Evolutionary conservation across 2,113 vertebrate genomes (phyloP), one percentile per base, ranked within the genome.

Genomic region (Triplophysa dalaica): DNA sequence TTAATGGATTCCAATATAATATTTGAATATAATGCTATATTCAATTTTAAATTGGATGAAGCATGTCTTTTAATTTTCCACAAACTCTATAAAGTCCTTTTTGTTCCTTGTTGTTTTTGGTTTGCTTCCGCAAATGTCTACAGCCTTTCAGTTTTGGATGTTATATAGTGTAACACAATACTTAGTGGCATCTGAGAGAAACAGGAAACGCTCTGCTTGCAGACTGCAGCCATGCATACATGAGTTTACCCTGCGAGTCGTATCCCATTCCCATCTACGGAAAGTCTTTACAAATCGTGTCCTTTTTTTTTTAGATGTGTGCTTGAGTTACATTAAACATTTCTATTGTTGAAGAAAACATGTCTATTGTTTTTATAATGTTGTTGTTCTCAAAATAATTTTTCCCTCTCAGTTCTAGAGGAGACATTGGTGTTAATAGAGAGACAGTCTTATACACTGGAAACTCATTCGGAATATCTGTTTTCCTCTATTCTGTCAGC

Each of bases 351-450:
- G 64, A 54, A 62, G 5, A 22, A 70, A 29, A 1, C 21, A 33
- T 33, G 11, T 19, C n/a, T 65, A 3, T 45, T 45, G 43, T 45
- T 45, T 12, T 45, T 21, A 68, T 17, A 24, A 29, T 12, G 48
- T 66, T 78, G 29, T 43, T 58, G 7, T 26, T 62, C 41, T 81
- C 22, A 22, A 66, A 58, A 12, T 63, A 14, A 29, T 4, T 33
- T 17, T 78, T 21, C n/a, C 19, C 58, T 38, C 45, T n/a, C 86
- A 99, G 97, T 93, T 85, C 87, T 99, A 85, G 93, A 92, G 78
- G 94, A 96, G 43, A 90, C 92, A 0, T 90, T 98, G 66, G 77
- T 80, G 61, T 85, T 96, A 85, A 95, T 98, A 2, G 91, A 94
- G 1, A 91, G 85, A 8, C 94, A 96, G 86, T 93, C 95, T 0